phyloP scores from a whole-genome alignment of 2,888 invertebrate genomes.

The Apomyelois bistriatella region DNA sequence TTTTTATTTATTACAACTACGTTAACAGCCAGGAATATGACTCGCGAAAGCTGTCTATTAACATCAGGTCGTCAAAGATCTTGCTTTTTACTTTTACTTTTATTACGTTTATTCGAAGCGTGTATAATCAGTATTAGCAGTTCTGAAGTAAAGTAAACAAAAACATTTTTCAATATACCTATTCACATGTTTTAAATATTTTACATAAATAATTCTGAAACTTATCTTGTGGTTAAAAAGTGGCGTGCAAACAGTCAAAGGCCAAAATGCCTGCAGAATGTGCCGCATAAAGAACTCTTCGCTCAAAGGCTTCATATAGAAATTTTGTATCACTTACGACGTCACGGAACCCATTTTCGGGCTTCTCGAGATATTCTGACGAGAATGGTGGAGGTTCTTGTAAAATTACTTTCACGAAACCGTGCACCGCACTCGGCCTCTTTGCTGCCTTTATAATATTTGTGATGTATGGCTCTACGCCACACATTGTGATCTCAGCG shows the following conservation, averaged over 20 bases:
- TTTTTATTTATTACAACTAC: too few relatives aligned
- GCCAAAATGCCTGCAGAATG: conserved; percentile 16
- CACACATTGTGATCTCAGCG: conserved; percentile 50
- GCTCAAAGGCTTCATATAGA: conserved; percentile 32
- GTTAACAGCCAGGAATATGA: too few relatives aligned
- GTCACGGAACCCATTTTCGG: conserved; percentile 40
- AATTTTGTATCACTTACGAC: conserved; percentile 42
- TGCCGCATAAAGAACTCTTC: conserved; percentile 30
- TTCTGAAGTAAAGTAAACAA: too few relatives aligned
- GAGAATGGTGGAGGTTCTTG: conserved; percentile 35
- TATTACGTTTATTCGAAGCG: too few relatives aligned
- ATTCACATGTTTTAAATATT: background rate
- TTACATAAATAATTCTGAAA: background rate
- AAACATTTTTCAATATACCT: too few relatives aligned
- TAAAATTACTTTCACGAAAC: conserved; percentile 47
- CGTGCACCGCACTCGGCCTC: conserved; percentile 28
- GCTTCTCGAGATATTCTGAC: conserved; percentile 35
- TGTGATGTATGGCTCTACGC: conserved; percentile 52
- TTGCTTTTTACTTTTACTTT: too few relatives aligned
- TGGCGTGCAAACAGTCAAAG: conserved; percentile 10
- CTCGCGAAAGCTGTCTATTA: too few relatives aligned
- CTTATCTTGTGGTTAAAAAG: conserved; percentile 4
- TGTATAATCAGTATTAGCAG: too few relatives aligned
- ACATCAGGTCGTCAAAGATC: too few relatives aligned
- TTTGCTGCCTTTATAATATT: conserved; percentile 44